Percentiles rank a stretch among this genome's conserved stretches.
Evolutionary conservation across 2,113 vertebrate species (phyloP).

Genomic region (Kryptolebias marmoratus): DNA sequence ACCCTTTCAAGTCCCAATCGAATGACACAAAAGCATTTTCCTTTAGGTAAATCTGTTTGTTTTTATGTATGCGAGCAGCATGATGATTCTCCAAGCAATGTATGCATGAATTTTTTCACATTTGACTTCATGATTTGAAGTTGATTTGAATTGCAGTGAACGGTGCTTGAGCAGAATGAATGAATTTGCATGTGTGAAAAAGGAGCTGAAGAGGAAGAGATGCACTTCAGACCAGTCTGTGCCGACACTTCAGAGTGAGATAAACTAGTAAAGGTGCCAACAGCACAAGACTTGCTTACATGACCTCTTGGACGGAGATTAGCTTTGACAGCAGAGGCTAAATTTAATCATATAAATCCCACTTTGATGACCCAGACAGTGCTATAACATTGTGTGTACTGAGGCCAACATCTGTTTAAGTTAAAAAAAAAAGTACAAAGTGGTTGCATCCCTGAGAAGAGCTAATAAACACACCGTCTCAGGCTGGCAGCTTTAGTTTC

Average conservation of each 20-base stretch:
- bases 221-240: constrained; percentile 6
- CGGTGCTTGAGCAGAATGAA: neutral
- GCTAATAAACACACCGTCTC: neutral
- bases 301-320: constrained; percentile 24
- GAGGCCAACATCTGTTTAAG: neutral
- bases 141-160: neutral
- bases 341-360: neutral
- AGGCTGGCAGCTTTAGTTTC: constrained; percentile 7
- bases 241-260: constrained; percentile 25
- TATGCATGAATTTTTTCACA: neutral
- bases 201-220: neutral
- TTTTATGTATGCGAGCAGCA: neutral
- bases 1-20: neutral
- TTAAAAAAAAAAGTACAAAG: neutral
- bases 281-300: constrained; percentile 34
- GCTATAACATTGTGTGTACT: neutral
- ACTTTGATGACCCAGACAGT: constrained; percentile 11
- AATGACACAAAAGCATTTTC: neutral
- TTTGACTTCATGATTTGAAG: neutral
- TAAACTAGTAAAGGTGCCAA: constrained; percentile 32
- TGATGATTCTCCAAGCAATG: neutral
- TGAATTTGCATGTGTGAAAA: neutral
- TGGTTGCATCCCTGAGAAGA: neutral
- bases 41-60: neutral
- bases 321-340: constrained; percentile 2